Evolutionary conservation across 2,888 invertebrate species (phyloP), one percentile per base, ranked within the genome.

Genomic region (Clanis bilineata): DNA sequence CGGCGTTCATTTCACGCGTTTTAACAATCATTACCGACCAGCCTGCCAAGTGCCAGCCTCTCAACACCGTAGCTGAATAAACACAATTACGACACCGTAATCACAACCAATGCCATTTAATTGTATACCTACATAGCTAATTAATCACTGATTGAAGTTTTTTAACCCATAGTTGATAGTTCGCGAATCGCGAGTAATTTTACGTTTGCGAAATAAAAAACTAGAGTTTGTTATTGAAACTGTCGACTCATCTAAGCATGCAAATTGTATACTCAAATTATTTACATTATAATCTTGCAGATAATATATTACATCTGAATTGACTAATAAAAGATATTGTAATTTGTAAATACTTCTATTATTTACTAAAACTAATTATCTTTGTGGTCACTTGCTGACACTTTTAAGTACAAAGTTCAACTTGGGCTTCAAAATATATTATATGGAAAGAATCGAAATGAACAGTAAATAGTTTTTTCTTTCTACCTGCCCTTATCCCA

Each of bases 1-100:
- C 71, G 70, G 66, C 68, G 73, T 77, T 90, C 78, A 90, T 90
- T 90, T 90, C 90, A 90, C 85, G 90, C 78, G 56, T 81, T 76
- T 86, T 86, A 86, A 59, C 68, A 56, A 65, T 70, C 71, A 79
- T 79, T 77, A 78, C 70, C 64, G 63, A 60, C 65, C 64, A 44
- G 62, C 65, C 62, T 62, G 39, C 58, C 58, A 38, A 39, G 63
- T 47, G 62, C 65, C 62, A 62, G 39, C 58, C 58, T 15, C 38
- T 54, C 36, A 57, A n/a, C 56, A 67, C 62, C 68, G 58, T 66
- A 72, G 62, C 69, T 65, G 70, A 77, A 77, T 76, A 80, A 79
- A 78, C 71, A 80, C 70, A 69, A 72, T 73, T 69, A 72, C 60
- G 68, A 66, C 68, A 67, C 64, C 61, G 67, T 67, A 70, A 73